Base-by-base conservation (phyloP, 2,113 vertebrate genomes). In the Tetrax tetrax region DNA sequence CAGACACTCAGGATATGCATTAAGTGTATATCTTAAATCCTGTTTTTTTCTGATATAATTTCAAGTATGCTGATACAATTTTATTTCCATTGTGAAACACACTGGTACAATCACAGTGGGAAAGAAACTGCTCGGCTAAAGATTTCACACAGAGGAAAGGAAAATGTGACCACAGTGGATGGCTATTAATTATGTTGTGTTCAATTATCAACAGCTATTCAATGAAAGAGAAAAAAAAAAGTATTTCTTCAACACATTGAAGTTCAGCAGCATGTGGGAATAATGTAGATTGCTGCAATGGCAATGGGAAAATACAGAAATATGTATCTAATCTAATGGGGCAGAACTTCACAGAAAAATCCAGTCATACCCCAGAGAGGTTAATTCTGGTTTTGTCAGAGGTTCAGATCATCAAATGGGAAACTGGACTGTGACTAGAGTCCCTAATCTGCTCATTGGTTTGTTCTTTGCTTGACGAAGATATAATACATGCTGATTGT, bases 311-410 rank as follows among this genome's bases (percentile, higher is more conserved):
- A 96, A 76, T 37, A 77, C 38, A 78, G 60, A 89, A 43, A 81
- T 87, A 92, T 65, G 7, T 81, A 91, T 79, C 90, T 97, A 93
- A 97, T 94, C 92, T 91, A 95, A 95, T 95, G 91, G 83, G 90
- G 92, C 70, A 92, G 83, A 87, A 74, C 45, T 54, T 41, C 50
- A 75, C n/a, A 93, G 92, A 93, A 87, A 92, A 96, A 89, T 14
- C 35, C 53, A 91, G 80, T 50, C 80, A 87, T 61, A 72, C 12
- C 45, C 69, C 31, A 57, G 48, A 66, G 89, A 71, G 37, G 28
- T 50, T 31, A 76, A 61, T 27, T 82, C 41, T 82, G 90, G 3
- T 50, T 82, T 92, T 95, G 75, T 43, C 28, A 56, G 29, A 81
- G 48, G 28, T 87, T 94, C 84, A 87, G 74, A 56, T 74, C 66